A percentile compares a stretch with the other conserved stretches of the same genome.
These are phyloP conservation scores for Lepeophtheirus salmonis DNA, from an alignment of 1,140 invertebrate species.

Conservation along the genomic window DNA sequence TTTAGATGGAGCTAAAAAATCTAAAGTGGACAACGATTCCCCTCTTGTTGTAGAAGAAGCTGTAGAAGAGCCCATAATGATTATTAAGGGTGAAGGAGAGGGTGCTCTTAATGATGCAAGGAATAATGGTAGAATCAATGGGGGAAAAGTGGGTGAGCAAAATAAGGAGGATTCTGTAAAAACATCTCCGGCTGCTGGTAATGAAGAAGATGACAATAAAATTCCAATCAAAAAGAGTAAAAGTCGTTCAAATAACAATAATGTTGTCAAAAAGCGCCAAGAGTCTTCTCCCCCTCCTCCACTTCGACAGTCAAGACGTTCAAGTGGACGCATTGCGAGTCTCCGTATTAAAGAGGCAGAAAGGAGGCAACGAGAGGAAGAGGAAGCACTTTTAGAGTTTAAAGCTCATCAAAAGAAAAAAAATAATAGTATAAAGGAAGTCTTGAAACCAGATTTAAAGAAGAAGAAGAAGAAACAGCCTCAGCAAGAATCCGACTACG, in stretches of 20 bases:
- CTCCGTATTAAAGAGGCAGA: conserved; percentile 11
- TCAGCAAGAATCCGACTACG: not conserved
- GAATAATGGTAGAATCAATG: not conserved
- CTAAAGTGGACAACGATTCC: not conserved
- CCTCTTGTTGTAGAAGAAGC: not conserved
- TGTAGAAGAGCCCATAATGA: conserved; percentile 5
- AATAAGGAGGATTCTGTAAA: conserved; percentile 13
- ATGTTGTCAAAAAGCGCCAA: not conserved
- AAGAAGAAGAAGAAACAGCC: not conserved
- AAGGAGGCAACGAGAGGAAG: conserved; percentile 20
- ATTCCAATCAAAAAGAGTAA: conserved; percentile 25
- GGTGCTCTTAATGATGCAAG: conserved; percentile 15
- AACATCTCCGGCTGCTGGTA: conserved; percentile 31
- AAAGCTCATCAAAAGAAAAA: conserved; percentile 20
- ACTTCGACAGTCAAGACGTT: not conserved
- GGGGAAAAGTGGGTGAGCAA: not conserved
- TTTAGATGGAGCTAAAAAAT: conserved; percentile 1
- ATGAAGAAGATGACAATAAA: conserved; percentile 14
- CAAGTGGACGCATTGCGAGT: conserved; percentile 6
- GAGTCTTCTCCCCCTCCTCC: not conserved
- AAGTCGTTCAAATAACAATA: conserved; percentile 23
- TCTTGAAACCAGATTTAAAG: too few relatives aligned
- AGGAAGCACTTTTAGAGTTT: conserved; percentile 20
- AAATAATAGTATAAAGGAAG: conserved; percentile 16
- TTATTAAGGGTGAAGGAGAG: conserved; percentile 10